Conservation (phyloP, 2,888 invertebrate genomes). For the Drosophila subquinaria region DNA sequence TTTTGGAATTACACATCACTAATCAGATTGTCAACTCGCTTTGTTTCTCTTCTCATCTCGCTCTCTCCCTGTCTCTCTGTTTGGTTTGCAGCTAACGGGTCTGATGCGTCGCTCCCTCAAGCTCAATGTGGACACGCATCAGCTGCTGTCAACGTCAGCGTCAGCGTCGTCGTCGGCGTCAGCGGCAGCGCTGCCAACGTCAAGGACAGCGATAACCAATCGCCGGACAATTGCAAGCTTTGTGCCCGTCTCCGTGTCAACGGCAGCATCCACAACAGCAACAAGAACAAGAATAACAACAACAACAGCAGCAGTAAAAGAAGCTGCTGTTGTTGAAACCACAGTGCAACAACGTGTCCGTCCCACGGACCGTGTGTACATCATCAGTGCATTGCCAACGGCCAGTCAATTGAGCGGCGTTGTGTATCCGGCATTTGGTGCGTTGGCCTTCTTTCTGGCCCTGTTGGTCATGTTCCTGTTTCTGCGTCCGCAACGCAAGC, state of each 20-base stretch:
- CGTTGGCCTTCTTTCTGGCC: conserved; percentile 70
- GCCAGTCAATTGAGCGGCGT: conserved; percentile 69
- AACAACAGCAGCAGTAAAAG: conserved; percentile 6
- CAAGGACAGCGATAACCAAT: conserved; percentile 24
- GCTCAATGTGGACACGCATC: conserved; percentile 83
- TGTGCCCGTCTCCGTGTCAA: conserved; percentile 30
- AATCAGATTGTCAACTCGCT: neutral
- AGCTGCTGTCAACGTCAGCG: conserved; percentile 53
- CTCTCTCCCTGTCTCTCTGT: neutral
- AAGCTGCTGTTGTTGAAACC: neutral
- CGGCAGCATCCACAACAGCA: conserved; percentile 13
- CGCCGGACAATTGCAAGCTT: conserved; percentile 24
- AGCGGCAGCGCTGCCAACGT: conserved; percentile 12
- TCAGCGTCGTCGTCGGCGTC: conserved; percentile 16
- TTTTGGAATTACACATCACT: neutral
- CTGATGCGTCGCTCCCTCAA: conserved; percentile 84
- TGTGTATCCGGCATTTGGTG: conserved; percentile 73
- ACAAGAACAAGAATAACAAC: neutral
- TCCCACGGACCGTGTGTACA: conserved; percentile 70
- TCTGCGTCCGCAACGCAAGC: conserved; percentile 72
- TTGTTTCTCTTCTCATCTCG: neutral
- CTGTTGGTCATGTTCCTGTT: conserved; percentile 73
- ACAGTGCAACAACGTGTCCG: conserved; percentile 15
- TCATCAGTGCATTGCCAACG: conserved; percentile 71
- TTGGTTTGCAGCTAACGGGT: conserved; percentile 79